Base-by-base conservation (phyloP, 2,888 invertebrate species). In the Caradrina kadenii region DNA sequence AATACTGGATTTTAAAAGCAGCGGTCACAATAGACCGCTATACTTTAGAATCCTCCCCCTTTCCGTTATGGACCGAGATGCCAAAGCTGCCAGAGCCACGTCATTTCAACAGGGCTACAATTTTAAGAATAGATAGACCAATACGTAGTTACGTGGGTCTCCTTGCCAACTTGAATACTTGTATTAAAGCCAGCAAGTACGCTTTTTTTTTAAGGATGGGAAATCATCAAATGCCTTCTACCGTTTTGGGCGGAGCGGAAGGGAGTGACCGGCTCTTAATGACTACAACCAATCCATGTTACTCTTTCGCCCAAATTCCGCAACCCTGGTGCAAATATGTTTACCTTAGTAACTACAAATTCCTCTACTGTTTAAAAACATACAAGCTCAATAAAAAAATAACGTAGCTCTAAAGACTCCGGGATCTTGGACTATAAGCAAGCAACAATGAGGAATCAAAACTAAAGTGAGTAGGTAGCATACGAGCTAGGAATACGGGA, bases 391-490 rank as follows among this genome's bases (percentile, higher is more conserved):
- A 35, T 35, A 8, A 35, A 1, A 5, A 8, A 6, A 39, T 45
- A 17, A 45, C 45, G 45, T 17, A 45, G 45, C 5, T 42, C 42
- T 42, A 15, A 15, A 3, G 45, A 17, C 17, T 1, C 17, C 5
- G 6, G 45, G 3, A 10, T 45, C 45, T 45, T 45, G 17, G 45
- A 45, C 45, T 17, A 45, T 45, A 17, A 45, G 13, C 21, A 21
- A 35, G 4, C 22, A 61, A 55, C 66, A 75, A 75, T 49, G 52
- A 68, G 68, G 35, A 64, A 62, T 58, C 61, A 62, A 58, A 48
- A 68, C 2, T 75, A 19, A 53, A 68, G 45, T 45, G 35, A 67
- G 35, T 13, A 61, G 60, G 21, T 58, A 53, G 56, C 11, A 21
- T 48, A 48, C 3, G 15, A 42, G 49, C 48, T 31, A 31, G 58